Evolutionary conservation across 2,113 vertebrate species (phyloP).

Genomic region (Stigmatopora nigra): DNA sequence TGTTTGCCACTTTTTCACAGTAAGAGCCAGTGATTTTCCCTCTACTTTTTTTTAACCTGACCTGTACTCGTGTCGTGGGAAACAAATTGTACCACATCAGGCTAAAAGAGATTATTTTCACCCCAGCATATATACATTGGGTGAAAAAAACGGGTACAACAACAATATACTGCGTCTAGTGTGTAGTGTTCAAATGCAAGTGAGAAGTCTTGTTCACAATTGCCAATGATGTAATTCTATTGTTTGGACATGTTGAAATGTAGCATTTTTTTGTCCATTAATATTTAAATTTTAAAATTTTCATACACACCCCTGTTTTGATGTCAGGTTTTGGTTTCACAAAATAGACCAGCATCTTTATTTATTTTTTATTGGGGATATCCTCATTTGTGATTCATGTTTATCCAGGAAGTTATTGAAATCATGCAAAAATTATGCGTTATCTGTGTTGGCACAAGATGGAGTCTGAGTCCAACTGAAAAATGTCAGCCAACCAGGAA

Average conservation of each 20-base stretch:
- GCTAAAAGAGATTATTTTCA: slow-evolving; percentile 21
- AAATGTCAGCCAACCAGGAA: background rate
- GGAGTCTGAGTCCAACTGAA: slow-evolving; percentile 2
- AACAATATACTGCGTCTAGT: background rate
- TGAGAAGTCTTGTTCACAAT: background rate
- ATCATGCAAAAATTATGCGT: too few species aligned
- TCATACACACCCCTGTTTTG: background rate
- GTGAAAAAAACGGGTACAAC: background rate
- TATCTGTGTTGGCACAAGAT: slow-evolving; percentile 15
- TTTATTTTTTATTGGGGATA: too few species aligned
- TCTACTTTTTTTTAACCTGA: background rate
- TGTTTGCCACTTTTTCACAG: background rate
- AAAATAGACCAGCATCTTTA: too few species aligned
- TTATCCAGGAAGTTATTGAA: too few species aligned
- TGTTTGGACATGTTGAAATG: background rate
- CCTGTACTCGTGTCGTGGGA: background rate
- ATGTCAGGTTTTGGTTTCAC: background rate
- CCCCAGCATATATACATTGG: background rate
- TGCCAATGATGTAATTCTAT: background rate
- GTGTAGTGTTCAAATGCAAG: background rate
- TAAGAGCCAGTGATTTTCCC: background rate
- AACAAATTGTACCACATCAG: slow-evolving; percentile 6
- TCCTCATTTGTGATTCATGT: too few species aligned
- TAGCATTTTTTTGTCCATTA: background rate
- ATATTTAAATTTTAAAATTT: background rate